Base-by-base conservation (phyloP, 2,888 invertebrate species). In the Hemicrepidius hirtus region DNA sequence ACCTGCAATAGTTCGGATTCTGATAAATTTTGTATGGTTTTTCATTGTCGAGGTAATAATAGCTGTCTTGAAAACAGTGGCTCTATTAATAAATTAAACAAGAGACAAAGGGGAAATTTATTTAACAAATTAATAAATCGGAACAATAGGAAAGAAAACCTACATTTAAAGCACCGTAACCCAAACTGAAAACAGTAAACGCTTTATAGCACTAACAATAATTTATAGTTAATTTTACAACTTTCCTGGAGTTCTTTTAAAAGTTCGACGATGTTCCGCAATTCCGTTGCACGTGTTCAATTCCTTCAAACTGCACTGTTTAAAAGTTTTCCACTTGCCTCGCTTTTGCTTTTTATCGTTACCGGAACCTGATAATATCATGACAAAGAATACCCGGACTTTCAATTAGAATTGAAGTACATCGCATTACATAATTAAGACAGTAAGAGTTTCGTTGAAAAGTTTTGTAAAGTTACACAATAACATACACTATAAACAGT, bases 161-260 rank as follows among this genome's bases (percentile, higher is more conserved):
- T 21, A 50, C 50, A 24, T 50, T 50, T 65, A 28, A 66, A 66
- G 21, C 40, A 35, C 35, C 24, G 53, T 53, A 69, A 70, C 46
- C 20, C 28, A 41, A 16, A 64, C 46, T 57, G 40, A 59, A 66
- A 24, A 28, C 40, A 3, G 60, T 60, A 71, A 62, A 71, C 55
- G 57, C 37, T 71, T 71, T 67, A 71, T 67, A 55, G 44, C 55
- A 24, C 55, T 44, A 63, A 71, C 71, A 71, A 71, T 63, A 71
- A 67, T 67, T 71, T 67, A 71, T 71, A 63, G 71, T 68, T 71
- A 68, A 71, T 71, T 71, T 68, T 63, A 53, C 67, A 68, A 71
- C 57, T 66, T 71, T 62, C 21, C 57, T 7, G n/a, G 37, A 66
- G 59, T 60, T 65, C 50, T 60, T 71, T 71, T 41, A 66, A 66